Percentiles rank a stretch among this genome's conserved stretches.
Conservation (phyloP, 2,113 vertebrate species). For the Gymnobelideus leadbeateri region DNA sequence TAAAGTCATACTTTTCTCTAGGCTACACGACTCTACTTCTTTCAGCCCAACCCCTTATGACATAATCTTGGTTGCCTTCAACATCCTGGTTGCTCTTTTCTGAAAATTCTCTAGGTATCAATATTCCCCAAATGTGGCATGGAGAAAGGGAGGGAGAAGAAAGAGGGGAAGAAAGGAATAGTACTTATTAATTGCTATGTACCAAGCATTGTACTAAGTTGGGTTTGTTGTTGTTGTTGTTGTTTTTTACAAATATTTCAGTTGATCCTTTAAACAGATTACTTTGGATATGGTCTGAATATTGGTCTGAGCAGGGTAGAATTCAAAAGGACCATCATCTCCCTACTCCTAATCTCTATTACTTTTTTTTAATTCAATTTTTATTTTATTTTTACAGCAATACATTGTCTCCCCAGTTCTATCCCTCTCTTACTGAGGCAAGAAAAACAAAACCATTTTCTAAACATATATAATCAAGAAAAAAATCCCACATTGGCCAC, state of each 20-base stretch:
- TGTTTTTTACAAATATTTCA: not conserved
- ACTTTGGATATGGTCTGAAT: not conserved
- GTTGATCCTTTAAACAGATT: not conserved
- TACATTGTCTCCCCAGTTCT: not conserved
- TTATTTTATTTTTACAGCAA: not conserved
- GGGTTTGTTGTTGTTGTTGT: too few species aligned
- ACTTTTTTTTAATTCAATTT: too few species aligned
- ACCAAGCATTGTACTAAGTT: not conserved
- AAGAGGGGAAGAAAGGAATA: not conserved
- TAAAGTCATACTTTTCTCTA: not conserved
- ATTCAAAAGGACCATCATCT: not conserved
- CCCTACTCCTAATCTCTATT: not conserved
- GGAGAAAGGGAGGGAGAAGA: not conserved
- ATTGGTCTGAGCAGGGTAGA: not conserved
- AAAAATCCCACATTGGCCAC: not conserved
- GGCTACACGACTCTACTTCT: not conserved
- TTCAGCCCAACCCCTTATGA: too few species aligned
- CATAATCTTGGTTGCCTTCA: not conserved
- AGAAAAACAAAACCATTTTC: not conserved
- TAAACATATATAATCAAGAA: not conserved
- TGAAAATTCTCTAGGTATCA: not conserved
- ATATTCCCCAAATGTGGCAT: not conserved
- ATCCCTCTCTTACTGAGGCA: not conserved
- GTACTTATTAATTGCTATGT: not conserved
- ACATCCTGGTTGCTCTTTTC: not conserved